Evolutionary conservation across 2,888 invertebrate genomes (phyloP).

Genomic region (Apamea anceps): DNA sequence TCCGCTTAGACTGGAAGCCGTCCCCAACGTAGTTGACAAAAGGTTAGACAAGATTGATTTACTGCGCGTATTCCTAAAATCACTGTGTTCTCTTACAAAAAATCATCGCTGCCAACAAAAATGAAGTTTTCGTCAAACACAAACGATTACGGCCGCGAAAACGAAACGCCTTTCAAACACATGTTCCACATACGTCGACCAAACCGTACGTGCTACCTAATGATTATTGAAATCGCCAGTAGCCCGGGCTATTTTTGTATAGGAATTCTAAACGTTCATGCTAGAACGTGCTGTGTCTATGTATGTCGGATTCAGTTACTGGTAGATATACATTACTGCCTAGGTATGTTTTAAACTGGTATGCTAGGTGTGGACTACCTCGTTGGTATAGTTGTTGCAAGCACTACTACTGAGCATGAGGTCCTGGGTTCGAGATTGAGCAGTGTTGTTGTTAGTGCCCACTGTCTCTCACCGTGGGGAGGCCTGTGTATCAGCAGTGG

Average conservation of each 20-base stretch:
- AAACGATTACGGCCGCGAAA: conserved; percentile 78
- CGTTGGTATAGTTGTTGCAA: not conserved
- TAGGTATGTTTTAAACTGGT: not conserved
- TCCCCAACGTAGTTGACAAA: not conserved
- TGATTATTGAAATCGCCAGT: conserved; percentile 88
- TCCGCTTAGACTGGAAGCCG: not conserved
- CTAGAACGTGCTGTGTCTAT: conserved; percentile 58
- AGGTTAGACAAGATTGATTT: not conserved
- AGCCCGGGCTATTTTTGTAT: conserved; percentile 83
- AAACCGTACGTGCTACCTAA: conserved; percentile 78
- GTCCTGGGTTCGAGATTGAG: not conserved
- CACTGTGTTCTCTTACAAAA: too few species aligned
- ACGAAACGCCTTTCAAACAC: conserved; percentile 73
- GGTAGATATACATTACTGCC: not conserved
- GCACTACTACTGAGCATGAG: not conserved
- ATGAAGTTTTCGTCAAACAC: conserved; percentile 14
- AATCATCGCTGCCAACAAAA: not conserved
- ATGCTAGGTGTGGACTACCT: not conserved
- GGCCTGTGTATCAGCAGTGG: too few species aligned
- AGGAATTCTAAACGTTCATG: conserved; percentile 74
- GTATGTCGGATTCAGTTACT: conserved; percentile 30
- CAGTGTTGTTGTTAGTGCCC: too few species aligned
- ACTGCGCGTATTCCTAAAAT: not conserved
- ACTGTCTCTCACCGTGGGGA: too few species aligned
- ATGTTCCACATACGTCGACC: conserved; percentile 69